Evolutionary conservation across 2,888 invertebrate species (phyloP).

Genomic region (Drosophila demipolita): DNA sequence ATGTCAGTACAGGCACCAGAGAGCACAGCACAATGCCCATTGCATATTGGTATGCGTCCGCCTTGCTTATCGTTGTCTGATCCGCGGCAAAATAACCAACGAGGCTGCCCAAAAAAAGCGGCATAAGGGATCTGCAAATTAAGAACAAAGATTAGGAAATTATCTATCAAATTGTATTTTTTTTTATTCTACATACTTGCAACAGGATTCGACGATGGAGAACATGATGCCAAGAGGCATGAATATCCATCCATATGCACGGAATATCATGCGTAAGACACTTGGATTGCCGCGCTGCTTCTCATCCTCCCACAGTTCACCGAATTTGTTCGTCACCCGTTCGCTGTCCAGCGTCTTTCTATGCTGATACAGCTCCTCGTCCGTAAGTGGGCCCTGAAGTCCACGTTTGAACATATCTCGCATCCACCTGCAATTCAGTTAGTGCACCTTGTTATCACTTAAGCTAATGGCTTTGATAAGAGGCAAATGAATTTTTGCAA

Average conservation of each 20-base stretch:
- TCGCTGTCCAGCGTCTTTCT: constrained; percentile 86
- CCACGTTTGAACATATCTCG: constrained; percentile 86
- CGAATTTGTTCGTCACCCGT: constrained; percentile 85
- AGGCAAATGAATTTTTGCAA: constrained; percentile 3
- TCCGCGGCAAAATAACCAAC: constrained; percentile 88
- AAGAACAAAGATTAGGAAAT: constrained; percentile 26
- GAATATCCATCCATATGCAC: constrained; percentile 85
- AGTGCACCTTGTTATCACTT: neutral
- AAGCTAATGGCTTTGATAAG: constrained; percentile 6
- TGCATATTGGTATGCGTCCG: constrained; percentile 89
- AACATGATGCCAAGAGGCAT: constrained; percentile 79
- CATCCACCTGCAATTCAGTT: constrained; percentile 82
- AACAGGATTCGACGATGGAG: constrained; percentile 77
- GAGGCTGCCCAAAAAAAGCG: constrained; percentile 88
- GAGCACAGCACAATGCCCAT: constrained; percentile 87
- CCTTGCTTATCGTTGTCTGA: constrained; percentile 85
- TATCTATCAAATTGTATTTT: neutral
- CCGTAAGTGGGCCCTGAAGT: constrained; percentile 85
- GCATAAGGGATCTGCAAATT: constrained; percentile 87
- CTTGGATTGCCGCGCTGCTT: constrained; percentile 84
- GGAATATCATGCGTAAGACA: constrained; percentile 84
- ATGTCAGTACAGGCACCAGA: constrained; percentile 86
- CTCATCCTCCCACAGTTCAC: constrained; percentile 85
- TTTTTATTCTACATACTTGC: constrained; percentile 72
- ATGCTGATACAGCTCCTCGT: constrained; percentile 87